Base-by-base conservation (phyloP, 2,113 vertebrate genomes). In the Esox niger region DNA sequence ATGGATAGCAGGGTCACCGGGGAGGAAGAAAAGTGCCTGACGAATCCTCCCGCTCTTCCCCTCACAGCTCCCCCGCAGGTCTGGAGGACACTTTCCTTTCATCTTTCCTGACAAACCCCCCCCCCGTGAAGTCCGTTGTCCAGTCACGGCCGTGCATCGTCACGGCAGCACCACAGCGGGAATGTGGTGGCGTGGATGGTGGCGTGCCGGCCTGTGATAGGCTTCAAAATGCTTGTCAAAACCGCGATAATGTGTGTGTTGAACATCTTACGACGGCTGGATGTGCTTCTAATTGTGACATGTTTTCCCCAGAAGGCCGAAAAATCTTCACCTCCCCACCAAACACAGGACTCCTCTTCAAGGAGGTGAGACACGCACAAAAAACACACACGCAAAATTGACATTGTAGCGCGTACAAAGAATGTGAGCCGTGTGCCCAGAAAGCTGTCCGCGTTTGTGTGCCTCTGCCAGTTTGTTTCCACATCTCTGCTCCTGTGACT, bases 1-100 rank as follows among this genome's bases (percentile, higher is more conserved):
- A 91, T 93, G 0, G 90, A 93, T 82, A 91, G 89, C 82, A 93
- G 86, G 0, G 54, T 92, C 64, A 88, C 87, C 0, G 92, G 87
- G 57, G 92, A 94, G 67, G 93, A 93, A 1, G 91, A 93, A 7
- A 91, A 78, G 27, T 56, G 38, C 21, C 58, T 77, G 62, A 64
- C 7, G 2, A 58, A 74, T 27, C 49, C 69, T 1, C 62, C 65
- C 35, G 76, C 75, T 1, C 74, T 55, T 33, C 66, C 13, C 57
- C 61, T 76, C 46, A 65, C 77, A 23, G 73, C 73, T 0, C 58
- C 76, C 15, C 66, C 70, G 49, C 68, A 67, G 88, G 91, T 91
- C 79, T 56, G 70, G 35, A 43, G 15, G 13, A 43, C 38, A 43
- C 38, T 1, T 43, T 43, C n/a, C n/a, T n/a, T n/a, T n/a, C n/a